Percentiles rank a stretch among this genome's conserved stretches.
Conservation (phyloP, 2,797 vertebrate species). For the Morus bassanus region DNA sequence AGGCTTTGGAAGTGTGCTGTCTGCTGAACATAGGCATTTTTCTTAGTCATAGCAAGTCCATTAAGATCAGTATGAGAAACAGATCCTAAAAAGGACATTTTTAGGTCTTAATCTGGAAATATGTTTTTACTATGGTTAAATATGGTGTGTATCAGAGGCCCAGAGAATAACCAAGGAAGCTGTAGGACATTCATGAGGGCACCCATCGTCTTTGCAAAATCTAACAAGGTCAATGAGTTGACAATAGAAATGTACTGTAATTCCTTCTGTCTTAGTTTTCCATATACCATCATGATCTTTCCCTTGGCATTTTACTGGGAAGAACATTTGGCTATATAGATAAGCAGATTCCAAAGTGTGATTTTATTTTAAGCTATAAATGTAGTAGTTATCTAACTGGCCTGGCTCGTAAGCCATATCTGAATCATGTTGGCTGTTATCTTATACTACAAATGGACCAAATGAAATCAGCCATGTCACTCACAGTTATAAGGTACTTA, state of each 20-base stretch:
- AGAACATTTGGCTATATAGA: background rate
- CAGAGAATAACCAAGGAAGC: background rate
- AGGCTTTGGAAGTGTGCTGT: background rate
- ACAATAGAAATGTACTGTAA: background rate
- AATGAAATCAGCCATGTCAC: background rate
- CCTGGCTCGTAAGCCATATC: background rate
- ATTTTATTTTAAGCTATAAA: constrained; percentile 20
- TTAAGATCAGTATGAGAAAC: background rate
- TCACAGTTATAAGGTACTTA: background rate
- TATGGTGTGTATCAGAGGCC: background rate
- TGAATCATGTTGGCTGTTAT: background rate
- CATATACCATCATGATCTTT: background rate
- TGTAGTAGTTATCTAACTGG: background rate
- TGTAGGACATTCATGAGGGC: background rate
- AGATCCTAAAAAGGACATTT: background rate
- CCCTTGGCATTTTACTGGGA: background rate
- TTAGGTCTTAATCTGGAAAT: background rate
- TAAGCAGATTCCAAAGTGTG: background rate
- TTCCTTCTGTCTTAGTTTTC: background rate
- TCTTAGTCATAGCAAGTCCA: background rate
- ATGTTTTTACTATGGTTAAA: background rate
- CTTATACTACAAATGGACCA: background rate
- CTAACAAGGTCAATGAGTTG: background rate
- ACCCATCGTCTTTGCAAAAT: background rate
- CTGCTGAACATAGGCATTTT: background rate